Evolutionary conservation across 1,140 invertebrate species (phyloP), one percentile per base, ranked within the genome.

Genomic region (Pteromalus puparum): DNA sequence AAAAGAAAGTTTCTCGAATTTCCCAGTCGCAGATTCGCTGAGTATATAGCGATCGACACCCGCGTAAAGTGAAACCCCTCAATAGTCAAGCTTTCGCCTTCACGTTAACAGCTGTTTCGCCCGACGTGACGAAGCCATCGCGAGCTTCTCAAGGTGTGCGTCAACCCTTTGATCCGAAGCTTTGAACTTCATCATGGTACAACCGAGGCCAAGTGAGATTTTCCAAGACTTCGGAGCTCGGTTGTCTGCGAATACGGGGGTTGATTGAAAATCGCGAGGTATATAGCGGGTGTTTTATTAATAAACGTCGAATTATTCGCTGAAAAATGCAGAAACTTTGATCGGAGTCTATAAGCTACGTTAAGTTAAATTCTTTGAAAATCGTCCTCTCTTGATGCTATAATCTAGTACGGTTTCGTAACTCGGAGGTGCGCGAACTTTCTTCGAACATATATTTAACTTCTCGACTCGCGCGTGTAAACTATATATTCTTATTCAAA

Each of bases 101-200:
- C n/a, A 30, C 21, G 30, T 10, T 48, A 77, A 70, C 82, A 70
- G 34, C 82, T 83, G 42, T 61, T 84, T 72, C 15, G 28, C 73
- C 24, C 73, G 34, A 34, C 3, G 4, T 34, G 30, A 13, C 21
- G 70, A 74, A 38, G 76, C 76, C 67, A 26, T 74, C 38, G 53
- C 83, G 65, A 76, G 82, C 86, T 74, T 83, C 13, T n/a, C 83
- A 83, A 87, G 86, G 87, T 67, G 46, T 76, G 82, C 74, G 67
- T 77, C 28, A 73, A 78, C 85, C 82, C 81, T 85, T 86, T 88
- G 83, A 82, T 83, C 24, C 53, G 21, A 21, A 61, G 53, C 53
- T 61, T 61, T 61, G 53, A 61, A 61, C 53, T 61, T 61, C 18
- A 21, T 21, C 18, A 21, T n/a, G 18, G 53, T n/a, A 4, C 18